Percentiles rank a stretch among this genome's conserved stretches.
Evolutionary conservation across 92 coral and sea anemone species (phyloP).

Genomic region (Porites lobata): DNA sequence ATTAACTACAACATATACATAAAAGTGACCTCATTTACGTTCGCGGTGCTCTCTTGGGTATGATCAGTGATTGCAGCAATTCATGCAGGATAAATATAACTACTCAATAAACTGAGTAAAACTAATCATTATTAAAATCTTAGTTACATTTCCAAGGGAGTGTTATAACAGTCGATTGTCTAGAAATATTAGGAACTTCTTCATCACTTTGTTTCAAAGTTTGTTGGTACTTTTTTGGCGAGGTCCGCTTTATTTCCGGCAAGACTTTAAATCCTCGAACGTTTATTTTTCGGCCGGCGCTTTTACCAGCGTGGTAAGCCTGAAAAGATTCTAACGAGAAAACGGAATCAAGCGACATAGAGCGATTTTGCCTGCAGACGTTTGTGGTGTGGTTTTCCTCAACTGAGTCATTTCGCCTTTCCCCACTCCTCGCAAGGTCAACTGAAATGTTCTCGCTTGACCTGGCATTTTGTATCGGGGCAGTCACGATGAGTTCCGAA

Average conservation of each 20-base stretch:
- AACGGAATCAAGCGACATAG: conserved; percentile 51
- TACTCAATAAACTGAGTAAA: too few relatives aligned
- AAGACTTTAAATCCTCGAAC: conserved; percentile 49
- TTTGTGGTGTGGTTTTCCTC: neutral
- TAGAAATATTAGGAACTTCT: neutral
- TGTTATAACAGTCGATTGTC: neutral
- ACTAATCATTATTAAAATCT: neutral
- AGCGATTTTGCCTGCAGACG: conserved; percentile 23
- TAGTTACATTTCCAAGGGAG: conserved; percentile 27
- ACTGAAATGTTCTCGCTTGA: neutral
- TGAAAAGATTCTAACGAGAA: conserved; percentile 34
- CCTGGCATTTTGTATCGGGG: neutral
- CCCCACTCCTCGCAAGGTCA: neutral
- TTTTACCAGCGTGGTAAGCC: conserved; percentile 8
- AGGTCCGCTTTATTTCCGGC: conserved; percentile 27
- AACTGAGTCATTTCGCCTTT: neutral
- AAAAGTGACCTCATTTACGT: too few relatives aligned
- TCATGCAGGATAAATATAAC: too few relatives aligned
- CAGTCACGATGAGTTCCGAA: conserved; percentile 35
- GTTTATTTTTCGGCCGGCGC: neutral
- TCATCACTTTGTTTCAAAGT: neutral
- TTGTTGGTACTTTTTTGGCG: neutral
- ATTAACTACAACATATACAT: too few relatives aligned
- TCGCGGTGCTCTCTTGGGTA: too few relatives aligned
- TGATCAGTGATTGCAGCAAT: too few relatives aligned